These are phyloP conservation scores for Thymelicus lineola DNA, from an alignment of 2,888 invertebrate genomes.

Conservation along the genomic window DNA sequence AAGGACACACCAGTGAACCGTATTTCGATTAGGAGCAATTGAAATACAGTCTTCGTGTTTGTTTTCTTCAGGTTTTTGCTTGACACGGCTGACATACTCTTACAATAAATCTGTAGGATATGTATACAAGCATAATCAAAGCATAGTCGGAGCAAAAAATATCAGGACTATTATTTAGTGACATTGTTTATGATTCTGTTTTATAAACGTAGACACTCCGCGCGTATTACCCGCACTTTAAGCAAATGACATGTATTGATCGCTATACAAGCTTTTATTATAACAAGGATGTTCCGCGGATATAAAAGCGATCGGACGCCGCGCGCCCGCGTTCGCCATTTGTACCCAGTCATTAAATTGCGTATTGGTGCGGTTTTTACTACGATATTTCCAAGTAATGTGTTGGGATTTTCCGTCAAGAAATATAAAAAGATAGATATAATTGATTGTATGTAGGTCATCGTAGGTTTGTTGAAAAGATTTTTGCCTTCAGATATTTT, in stretches of 20 bases:
- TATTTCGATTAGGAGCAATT: too few species aligned
- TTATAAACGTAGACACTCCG: not conserved
- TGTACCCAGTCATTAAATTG: constrained; percentile 5
- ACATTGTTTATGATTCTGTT: not conserved
- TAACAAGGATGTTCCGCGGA: constrained; percentile 42
- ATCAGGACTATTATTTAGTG: too few species aligned
- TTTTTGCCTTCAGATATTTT: not conserved
- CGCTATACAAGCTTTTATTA: constrained; percentile 46
- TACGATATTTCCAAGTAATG: not conserved
- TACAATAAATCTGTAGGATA: too few species aligned
- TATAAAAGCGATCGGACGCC: constrained; percentile 6
- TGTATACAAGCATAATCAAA: too few species aligned
- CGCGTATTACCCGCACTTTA: not conserved
- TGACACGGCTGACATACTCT: too few species aligned
- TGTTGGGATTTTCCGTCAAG: not conserved
- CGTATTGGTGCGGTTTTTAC: not conserved
- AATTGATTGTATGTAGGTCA: not conserved
- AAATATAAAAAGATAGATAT: not conserved
- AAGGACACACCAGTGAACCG: too few species aligned
- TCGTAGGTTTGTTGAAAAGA: not conserved
- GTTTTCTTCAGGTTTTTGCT: too few species aligned
- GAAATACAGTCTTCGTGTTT: too few species aligned
- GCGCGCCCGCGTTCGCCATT: not conserved
- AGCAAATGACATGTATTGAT: constrained; percentile 2
- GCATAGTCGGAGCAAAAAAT: too few species aligned